Evolutionary conservation across 2,888 invertebrate species (phyloP).

Genomic region (Drosophila multiciliata): DNA sequence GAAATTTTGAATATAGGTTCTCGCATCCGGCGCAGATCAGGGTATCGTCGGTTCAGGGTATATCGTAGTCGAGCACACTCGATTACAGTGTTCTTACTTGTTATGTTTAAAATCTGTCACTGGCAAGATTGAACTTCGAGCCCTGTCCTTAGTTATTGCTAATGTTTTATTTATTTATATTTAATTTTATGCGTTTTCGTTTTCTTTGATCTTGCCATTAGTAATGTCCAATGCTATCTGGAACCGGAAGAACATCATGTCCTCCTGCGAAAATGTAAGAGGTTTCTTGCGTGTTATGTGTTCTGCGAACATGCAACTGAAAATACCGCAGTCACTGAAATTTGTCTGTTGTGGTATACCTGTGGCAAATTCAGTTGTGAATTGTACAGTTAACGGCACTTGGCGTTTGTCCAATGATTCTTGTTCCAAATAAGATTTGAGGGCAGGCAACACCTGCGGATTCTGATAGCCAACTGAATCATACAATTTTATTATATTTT

Average conservation of each 20-base stretch:
- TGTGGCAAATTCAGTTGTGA: slow-evolving; percentile 88
- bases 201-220: slow-evolving; percentile 88
- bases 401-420: slow-evolving; percentile 96
- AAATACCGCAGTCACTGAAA: slow-evolving; percentile 99
- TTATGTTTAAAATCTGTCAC: too few relatives aligned
- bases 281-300: slow-evolving; percentile 91
- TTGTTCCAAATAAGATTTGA: slow-evolving; percentile 91
- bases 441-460: slow-evolving; percentile 88
- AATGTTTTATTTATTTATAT: not conserved
- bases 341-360: slow-evolving; percentile 98
- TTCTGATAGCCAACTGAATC: slow-evolving; percentile 97
- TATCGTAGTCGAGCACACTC: too few relatives aligned
- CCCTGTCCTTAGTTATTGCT: not conserved
- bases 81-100: too few relatives aligned
- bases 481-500: slow-evolving; percentile 91
- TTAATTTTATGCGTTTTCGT: too few relatives aligned
- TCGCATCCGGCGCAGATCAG: too few relatives aligned
- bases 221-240: slow-evolving; percentile 97
- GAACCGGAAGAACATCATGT: slow-evolving; percentile 96
- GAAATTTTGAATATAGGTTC: too few relatives aligned
- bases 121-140: not conserved
- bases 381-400: slow-evolving; percentile 89
- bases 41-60: rapidly evolving
- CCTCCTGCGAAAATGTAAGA: slow-evolving; percentile 93
- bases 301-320: slow-evolving; percentile 98